phyloP scores from a whole-genome alignment of 2,113 vertebrate species.

The Microtus ochrogaster region DNA sequence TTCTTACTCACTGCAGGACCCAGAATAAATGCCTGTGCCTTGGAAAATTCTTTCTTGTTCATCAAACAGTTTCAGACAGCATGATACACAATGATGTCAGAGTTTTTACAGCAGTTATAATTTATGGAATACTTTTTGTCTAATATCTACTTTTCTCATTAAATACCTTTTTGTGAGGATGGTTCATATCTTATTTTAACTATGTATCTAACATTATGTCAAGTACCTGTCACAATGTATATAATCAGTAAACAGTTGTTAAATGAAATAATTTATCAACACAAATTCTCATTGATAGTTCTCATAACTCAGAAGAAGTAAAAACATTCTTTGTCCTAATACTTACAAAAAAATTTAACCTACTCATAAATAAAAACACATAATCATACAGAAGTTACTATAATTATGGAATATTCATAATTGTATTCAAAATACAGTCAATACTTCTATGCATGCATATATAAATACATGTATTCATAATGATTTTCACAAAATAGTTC shows the following conservation, averaged over 20 bases:
- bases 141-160: neutral
- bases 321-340: neutral
- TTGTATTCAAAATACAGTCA: neutral
- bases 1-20: neutral
- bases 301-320: constrained; percentile 8
- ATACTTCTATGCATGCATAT: neutral
- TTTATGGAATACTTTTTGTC: neutral
- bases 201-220: neutral
- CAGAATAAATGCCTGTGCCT: neutral
- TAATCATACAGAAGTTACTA: neutral
- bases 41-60: neutral
- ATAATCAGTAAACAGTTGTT: neutral
- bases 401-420: neutral
- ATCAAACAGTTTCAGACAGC: neutral
- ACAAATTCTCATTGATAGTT: neutral
- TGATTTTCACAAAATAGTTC: neutral
- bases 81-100: neutral
- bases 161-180: neutral
- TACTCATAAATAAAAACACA: neutral
- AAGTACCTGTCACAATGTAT: neutral
- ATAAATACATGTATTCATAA: neutral
- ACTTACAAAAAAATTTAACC: neutral
- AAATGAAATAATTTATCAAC: neutral
- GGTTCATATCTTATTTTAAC: neutral
- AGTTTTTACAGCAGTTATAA: neutral